These are phyloP conservation scores for Nemotelus pantherinus DNA, from an alignment of 2,888 invertebrate species.

Conservation along the genomic window DNA sequence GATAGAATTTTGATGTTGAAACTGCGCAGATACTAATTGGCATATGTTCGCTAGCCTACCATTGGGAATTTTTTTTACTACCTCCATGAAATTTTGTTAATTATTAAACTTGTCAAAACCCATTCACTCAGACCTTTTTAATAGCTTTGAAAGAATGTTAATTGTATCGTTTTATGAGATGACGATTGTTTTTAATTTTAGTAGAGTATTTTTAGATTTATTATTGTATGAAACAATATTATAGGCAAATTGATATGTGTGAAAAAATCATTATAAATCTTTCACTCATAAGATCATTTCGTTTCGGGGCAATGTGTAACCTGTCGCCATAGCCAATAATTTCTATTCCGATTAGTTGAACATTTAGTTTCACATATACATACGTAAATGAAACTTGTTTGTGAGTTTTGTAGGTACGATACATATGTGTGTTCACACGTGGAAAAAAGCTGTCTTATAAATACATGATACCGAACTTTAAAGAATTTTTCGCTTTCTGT, in stretches of 20 bases:
- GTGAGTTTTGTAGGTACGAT: too few relatives aligned
- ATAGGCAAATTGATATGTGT: not conserved
- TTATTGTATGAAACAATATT: constrained; percentile 14
- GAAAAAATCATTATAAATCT: constrained; percentile 11
- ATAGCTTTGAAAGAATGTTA: not conserved
- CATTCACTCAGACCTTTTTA: not conserved
- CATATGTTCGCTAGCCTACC: too few relatives aligned
- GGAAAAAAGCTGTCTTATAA: too few relatives aligned
- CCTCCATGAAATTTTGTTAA: too few relatives aligned
- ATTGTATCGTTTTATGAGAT: not conserved
- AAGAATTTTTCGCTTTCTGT: too few relatives aligned
- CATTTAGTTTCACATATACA: constrained; percentile 12
- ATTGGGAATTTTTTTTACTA: too few relatives aligned
- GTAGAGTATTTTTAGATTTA: not conserved
- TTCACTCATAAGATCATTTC: constrained; percentile 10
- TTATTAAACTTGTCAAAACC: not conserved
- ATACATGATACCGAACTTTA: too few relatives aligned
- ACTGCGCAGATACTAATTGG: too few relatives aligned
- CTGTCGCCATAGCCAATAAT: constrained; percentile 12
- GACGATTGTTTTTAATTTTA: constrained; percentile 20
- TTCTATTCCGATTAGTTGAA: constrained; percentile 1
- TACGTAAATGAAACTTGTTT: not conserved
- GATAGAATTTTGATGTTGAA: too few relatives aligned
- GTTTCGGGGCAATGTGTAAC: constrained; percentile 24
- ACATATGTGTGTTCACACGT: too few relatives aligned